A percentile compares a stretch with the other conserved stretches of the same genome.
These are phyloP conservation scores for Lagopus muta DNA, from an alignment of 2,113 vertebrate species.

Conservation along the genomic window DNA sequence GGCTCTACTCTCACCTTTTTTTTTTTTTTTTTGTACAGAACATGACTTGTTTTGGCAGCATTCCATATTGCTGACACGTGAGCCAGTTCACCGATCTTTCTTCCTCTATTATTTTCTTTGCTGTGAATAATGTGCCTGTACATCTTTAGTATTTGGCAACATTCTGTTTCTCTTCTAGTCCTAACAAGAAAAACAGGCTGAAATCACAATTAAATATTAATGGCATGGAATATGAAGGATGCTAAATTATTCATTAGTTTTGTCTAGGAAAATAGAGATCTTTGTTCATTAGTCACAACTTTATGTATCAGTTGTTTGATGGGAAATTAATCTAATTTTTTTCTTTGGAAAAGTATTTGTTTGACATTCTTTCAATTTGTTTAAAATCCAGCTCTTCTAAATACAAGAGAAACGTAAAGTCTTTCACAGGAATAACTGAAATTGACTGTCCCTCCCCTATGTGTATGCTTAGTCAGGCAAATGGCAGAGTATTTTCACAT, in stretches of 20 bases:
- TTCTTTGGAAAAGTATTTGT: background rate
- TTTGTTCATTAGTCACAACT: constrained; percentile 47
- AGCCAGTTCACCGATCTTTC: constrained; percentile 14
- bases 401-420: background rate
- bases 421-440: background rate
- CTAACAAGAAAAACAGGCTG: constrained; percentile 11
- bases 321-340: background rate
- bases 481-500: background rate
- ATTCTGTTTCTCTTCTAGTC: background rate
- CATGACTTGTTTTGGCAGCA: constrained; percentile 10
- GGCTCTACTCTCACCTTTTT: background rate
- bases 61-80: background rate
- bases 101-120: background rate
- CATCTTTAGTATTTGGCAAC: background rate
- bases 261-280: constrained; percentile 23
- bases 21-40: background rate
- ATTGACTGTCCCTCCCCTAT: background rate
- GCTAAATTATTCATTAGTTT: constrained; percentile 38
- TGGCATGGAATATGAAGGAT: background rate
- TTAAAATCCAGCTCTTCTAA: background rate
- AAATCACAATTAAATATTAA: constrained; percentile 53
- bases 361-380: background rate
- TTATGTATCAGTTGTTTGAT: constrained; percentile 32
- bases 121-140: background rate
- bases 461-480: background rate